These are phyloP conservation scores for Melinopterus prodromus DNA, from an alignment of 2,888 invertebrate species.

Conservation along the genomic window DNA sequence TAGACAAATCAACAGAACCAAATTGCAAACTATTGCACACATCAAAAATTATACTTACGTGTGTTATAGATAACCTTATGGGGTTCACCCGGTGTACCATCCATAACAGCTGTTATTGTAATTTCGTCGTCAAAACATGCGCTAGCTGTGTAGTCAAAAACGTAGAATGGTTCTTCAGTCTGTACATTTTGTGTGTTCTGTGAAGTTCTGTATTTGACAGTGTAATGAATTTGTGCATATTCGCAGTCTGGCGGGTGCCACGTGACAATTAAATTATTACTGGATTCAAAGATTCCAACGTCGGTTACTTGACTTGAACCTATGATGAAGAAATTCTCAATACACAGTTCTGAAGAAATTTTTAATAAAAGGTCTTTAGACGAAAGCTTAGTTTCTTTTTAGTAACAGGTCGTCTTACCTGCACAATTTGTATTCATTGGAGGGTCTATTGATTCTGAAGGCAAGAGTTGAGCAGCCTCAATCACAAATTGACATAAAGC, in stretches of 20 bases:
- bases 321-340: no score
- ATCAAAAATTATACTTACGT: no score
- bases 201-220: background rate
- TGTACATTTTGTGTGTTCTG: background rate
- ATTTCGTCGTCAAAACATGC: background rate
- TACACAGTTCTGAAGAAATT: no score
- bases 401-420: no score
- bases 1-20: no score
- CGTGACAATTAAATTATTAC: background rate
- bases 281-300: background rate
- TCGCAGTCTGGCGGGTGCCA: background rate
- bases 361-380: no score
- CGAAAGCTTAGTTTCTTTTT: no score
- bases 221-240: background rate
- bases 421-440: background rate
- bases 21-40: no score
- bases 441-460: background rate
- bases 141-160: background rate
- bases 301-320: background rate
- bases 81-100: background rate
- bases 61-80: background rate
- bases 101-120: background rate
- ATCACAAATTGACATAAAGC: background rate
- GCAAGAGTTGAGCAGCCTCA: background rate
- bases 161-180: background rate